A percentile compares a stretch with the other conserved stretches of the same genome.
phyloP scores from a whole-genome alignment of 2,888 invertebrate species.

The Amblyjoppa fuscipennis region DNA sequence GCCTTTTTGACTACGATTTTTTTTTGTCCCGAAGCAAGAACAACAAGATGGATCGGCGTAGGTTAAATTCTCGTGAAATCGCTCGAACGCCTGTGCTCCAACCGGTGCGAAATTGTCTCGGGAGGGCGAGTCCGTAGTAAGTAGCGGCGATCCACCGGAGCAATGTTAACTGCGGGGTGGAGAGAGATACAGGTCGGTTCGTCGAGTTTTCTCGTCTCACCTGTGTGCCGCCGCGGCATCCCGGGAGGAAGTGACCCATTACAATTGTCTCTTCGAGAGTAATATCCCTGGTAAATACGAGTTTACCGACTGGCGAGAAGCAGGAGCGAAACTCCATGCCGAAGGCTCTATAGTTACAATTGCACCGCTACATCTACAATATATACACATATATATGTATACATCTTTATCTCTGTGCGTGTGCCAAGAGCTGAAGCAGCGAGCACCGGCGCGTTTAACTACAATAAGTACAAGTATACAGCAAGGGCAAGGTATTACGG shows the following conservation, averaged over 20 bases:
- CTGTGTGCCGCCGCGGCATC: not conserved
- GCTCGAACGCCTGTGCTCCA: conserved; percentile 2
- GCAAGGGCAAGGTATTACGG: conserved; percentile 46
- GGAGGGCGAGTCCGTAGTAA: not conserved
- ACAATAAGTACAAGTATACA: conserved; percentile 41
- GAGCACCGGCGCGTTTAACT: not conserved
- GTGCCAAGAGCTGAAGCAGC: not conserved
- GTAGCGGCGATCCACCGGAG: conserved; percentile 6
- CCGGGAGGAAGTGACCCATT: conserved; percentile 70
- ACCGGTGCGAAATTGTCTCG: conserved; percentile 13
- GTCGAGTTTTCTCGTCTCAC: conserved; percentile 6
- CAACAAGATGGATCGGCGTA: not conserved
- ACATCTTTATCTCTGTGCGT: not conserved
- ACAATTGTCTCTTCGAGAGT: conserved; percentile 64
- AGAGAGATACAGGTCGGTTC: conserved; percentile 16
- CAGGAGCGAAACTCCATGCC: conserved; percentile 5
- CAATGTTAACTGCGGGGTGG: conserved; percentile 4
- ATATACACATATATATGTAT: not conserved
- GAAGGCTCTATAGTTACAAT: conserved; percentile 11
- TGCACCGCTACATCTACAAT: not conserved
- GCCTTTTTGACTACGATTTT: not conserved
- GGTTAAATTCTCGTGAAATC: conserved; percentile 12
- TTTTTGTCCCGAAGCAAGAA: not conserved
- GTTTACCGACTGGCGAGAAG: conserved; percentile 31
- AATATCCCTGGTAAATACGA: conserved; percentile 39